These are phyloP conservation scores for Turritopsis rubra DNA, from an alignment of 30 jellyfish, hydroid and myxozoan species.

Conservation along the genomic window DNA sequence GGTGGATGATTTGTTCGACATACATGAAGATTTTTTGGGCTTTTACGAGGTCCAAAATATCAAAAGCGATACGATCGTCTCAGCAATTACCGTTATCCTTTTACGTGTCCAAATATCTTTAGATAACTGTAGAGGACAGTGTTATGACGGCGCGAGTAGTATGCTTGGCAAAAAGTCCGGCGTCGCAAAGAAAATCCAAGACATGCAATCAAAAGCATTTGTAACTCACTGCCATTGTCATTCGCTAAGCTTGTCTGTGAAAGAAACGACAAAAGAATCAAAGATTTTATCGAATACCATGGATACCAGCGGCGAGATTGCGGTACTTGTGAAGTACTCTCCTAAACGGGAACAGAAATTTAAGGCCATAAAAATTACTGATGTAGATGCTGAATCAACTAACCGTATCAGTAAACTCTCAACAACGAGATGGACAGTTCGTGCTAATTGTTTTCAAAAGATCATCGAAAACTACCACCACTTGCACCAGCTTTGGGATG, in stretches of 20 bases:
- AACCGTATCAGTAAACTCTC: not conserved
- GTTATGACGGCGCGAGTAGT: no score
- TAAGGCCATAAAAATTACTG: not conserved
- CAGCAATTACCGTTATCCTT: no score
- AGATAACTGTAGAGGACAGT: no score
- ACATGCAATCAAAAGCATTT: not conserved
- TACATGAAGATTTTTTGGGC: no score
- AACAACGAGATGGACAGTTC: not conserved
- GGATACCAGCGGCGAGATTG: not conserved
- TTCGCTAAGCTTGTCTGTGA: not conserved
- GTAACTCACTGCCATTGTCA: constrained; percentile 6
- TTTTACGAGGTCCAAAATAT: no score
- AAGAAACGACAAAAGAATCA: not conserved
- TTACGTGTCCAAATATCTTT: no score
- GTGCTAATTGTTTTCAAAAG: not conserved
- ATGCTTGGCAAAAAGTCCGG: no score
- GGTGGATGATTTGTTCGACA: no score
- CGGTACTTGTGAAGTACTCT: not conserved
- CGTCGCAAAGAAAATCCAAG: no score
- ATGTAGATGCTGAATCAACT: not conserved
- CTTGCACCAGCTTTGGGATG: no score
- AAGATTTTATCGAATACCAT: not conserved
- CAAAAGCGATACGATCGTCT: no score
- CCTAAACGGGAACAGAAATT: not conserved
- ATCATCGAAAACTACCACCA: no score